A percentile compares a stretch with the other conserved stretches of the same genome.
phyloP scores from a whole-genome alignment of 2,888 invertebrate species.

The Pasiphila rectangulata region DNA sequence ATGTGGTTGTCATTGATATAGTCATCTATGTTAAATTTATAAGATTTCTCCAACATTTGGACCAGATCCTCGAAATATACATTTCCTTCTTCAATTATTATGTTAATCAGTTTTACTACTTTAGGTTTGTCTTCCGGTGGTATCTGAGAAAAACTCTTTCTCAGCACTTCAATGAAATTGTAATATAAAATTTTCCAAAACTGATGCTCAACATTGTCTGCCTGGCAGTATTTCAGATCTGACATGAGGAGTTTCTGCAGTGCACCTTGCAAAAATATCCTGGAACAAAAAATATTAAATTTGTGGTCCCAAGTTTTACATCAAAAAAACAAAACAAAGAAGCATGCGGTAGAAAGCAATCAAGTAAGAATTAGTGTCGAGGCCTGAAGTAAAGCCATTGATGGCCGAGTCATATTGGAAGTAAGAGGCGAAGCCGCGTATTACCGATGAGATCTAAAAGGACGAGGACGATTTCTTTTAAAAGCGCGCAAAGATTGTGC shows the following conservation, averaged over 20 bases:
- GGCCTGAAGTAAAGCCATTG: too few species aligned
- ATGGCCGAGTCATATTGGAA: too few species aligned
- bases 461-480: too few species aligned
- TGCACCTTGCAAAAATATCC: slow-evolving; percentile 84
- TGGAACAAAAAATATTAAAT: slow-evolving; percentile 42
- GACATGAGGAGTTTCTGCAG: slow-evolving; percentile 85
- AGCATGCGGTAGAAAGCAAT: too few species aligned
- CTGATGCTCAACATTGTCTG: slow-evolving; percentile 92
- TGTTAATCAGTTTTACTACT: slow-evolving; percentile 83
- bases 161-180: slow-evolving; percentile 90
- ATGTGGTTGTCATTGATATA: slow-evolving; percentile 81
- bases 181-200: slow-evolving; percentile 96
- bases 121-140: slow-evolving; percentile 82
- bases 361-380: too few species aligned
- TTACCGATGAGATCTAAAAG: too few species aligned
- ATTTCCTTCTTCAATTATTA: slow-evolving; percentile 89
- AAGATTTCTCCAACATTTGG: slow-evolving; percentile 86
- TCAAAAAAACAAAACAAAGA: slow-evolving; percentile 26
- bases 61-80: slow-evolving; percentile 89
- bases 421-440: too few species aligned
- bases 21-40: slow-evolving; percentile 86
- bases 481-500: too few species aligned
- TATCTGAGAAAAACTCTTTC: slow-evolving; percentile 84
- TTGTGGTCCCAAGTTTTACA: background rate
- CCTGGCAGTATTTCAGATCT: slow-evolving; percentile 92